These are phyloP conservation scores for Sylvilagus floridanus DNA, from an alignment of 2,797 vertebrate species.

Conservation along the genomic window DNA sequence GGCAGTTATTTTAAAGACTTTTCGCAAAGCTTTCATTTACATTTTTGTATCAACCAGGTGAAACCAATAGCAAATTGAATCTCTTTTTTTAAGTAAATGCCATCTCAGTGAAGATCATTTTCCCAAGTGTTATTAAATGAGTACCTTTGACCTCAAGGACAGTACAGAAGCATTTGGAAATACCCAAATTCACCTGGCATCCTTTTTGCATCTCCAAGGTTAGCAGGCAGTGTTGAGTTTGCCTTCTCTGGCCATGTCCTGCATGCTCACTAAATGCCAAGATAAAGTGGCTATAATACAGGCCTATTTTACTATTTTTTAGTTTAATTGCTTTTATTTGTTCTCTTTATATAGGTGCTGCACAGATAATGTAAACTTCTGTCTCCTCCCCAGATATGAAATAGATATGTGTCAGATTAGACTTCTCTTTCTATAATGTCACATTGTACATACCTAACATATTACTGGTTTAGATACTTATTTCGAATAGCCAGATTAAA, in stretches of 20 bases:
- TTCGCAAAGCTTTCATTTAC: conserved; percentile 58
- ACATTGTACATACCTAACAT: background rate
- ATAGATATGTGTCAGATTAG: background rate
- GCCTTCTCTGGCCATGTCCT: background rate
- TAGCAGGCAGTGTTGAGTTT: background rate
- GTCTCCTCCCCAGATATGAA: background rate
- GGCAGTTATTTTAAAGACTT: conserved; percentile 58
- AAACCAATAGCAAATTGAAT: conserved; percentile 47
- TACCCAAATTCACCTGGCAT: background rate
- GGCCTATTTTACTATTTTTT: background rate
- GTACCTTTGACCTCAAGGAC: conserved; percentile 16
- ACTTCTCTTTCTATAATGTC: background rate
- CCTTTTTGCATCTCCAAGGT: background rate
- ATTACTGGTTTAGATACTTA: conserved; percentile 1
- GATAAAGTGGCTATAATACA: background rate
- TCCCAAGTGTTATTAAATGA: conserved; percentile 47
- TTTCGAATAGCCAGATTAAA: conserved; percentile 3
- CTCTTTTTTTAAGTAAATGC: conserved; percentile 39
- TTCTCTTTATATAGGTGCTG: background rate
- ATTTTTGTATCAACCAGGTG: conserved; percentile 42
- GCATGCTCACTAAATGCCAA: background rate
- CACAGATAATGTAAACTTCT: background rate
- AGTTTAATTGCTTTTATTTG: background rate
- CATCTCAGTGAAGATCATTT: conserved; percentile 43
- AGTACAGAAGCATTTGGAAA: conserved; percentile 27